Percentiles rank a stretch among this genome's conserved stretches.
phyloP scores from a whole-genome alignment of 2,113 vertebrate species.

The Pleuronectes platessa region DNA sequence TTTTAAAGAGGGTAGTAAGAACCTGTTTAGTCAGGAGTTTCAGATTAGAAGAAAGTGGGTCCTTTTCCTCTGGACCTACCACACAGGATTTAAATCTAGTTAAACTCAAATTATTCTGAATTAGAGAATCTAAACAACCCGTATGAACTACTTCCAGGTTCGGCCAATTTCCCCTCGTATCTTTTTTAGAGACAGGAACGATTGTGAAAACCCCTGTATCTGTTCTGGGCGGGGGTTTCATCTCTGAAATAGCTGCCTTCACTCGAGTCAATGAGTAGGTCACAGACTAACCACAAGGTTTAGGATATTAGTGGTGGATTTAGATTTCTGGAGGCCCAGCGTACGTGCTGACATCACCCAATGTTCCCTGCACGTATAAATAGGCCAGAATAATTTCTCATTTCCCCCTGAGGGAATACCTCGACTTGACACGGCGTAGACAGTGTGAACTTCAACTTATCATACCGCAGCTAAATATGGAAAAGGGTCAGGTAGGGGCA shows the following conservation, averaged over 20 bases:
- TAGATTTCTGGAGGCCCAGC: constrained; percentile 9
- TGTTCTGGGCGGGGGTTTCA: not conserved
- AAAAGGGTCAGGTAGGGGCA: constrained; percentile 6
- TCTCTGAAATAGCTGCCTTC: constrained; percentile 23
- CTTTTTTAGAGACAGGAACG: constrained; percentile 9
- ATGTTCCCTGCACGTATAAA: constrained; percentile 37
- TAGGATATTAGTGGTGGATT: constrained; percentile 50
- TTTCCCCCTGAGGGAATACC: constrained; percentile 33
- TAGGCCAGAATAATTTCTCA: constrained; percentile 47
- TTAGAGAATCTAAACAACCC: not conserved
- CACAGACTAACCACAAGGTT: constrained; percentile 39
- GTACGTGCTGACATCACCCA: constrained; percentile 36
- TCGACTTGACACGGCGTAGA: not conserved
- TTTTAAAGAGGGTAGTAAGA: not conserved
- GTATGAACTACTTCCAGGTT: not conserved
- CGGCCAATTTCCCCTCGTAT: not conserved
- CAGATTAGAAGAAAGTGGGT: not conserved
- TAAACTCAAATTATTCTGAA: too few species aligned
- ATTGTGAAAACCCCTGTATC: not conserved
- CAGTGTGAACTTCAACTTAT: constrained; percentile 7
- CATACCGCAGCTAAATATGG: constrained; percentile 35
- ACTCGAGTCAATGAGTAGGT: constrained; percentile 33
- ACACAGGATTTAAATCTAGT: not conserved
- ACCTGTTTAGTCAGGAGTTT: not conserved
- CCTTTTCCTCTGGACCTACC: not conserved